Conservation (phyloP, 2,113 vertebrate genomes). For the Mustela lutreola region DNA sequence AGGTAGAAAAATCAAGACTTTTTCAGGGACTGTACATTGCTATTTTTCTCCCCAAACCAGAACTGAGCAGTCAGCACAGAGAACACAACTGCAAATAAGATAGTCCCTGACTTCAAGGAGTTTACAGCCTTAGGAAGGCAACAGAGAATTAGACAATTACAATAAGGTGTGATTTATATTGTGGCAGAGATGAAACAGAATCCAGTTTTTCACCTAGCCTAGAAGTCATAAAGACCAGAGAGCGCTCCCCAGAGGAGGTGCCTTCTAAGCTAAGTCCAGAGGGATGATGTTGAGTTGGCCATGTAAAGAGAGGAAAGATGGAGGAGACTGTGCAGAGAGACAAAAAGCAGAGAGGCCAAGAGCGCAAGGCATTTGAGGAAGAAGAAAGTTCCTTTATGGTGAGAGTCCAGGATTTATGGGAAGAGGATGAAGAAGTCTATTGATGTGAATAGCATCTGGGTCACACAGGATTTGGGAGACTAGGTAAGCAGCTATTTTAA, state of each 20-base stretch:
- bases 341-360: background rate
- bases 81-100: background rate
- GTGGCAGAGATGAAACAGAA: background rate
- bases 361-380: background rate
- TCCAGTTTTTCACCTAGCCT: background rate
- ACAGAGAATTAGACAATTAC: background rate
- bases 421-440: background rate
- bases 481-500: background rate
- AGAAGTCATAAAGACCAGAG: background rate
- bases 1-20: background rate
- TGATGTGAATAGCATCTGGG: background rate
- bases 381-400: background rate
- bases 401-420: background rate
- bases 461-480: background rate
- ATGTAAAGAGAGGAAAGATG: background rate
- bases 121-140: background rate
- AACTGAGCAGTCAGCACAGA: background rate
- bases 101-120: background rate
- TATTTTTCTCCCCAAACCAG: background rate
- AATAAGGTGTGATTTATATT: background rate
- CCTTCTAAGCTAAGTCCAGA: background rate
- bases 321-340: background rate
- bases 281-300: background rate
- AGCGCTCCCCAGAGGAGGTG: background rate
- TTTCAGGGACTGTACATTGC: background rate